Conservation (phyloP, 2,888 invertebrate species). For the Sialis fuliginosa region DNA sequence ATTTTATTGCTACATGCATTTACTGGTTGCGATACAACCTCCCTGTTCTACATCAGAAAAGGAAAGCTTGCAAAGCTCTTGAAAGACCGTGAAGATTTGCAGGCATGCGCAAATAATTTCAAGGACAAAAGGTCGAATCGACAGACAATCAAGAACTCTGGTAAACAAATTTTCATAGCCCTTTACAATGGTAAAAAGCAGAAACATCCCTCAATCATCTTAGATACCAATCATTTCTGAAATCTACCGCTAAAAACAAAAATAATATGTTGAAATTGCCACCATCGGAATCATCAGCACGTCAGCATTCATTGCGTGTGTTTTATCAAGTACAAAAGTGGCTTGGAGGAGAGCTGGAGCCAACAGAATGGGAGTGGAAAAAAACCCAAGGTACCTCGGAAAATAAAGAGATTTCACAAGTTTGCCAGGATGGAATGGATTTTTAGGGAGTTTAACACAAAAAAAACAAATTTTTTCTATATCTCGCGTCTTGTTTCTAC, state of each 20-base stretch:
- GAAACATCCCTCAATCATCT: background rate
- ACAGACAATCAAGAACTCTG: background rate
- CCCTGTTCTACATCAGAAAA: background rate
- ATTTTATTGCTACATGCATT: background rate
- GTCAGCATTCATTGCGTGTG: background rate
- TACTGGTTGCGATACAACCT: background rate
- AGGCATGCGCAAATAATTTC: background rate
- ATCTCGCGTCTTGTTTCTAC: constrained; percentile 3
- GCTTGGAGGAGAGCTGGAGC: background rate
- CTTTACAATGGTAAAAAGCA: background rate
- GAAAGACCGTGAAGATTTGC: background rate
- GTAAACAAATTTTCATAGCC: background rate
- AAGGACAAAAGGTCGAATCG: background rate
- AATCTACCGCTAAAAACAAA: background rate
- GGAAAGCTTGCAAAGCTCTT: background rate
- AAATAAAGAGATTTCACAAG: background rate
- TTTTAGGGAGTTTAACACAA: constrained; percentile 11
- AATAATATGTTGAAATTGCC: background rate
- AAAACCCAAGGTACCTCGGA: background rate
- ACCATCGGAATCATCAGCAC: background rate
- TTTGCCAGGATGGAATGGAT: constrained; percentile 11
- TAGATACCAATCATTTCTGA: background rate
- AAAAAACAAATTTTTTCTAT: constrained; percentile 2
- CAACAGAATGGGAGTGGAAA: background rate
- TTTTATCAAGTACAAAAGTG: background rate